Percentiles rank a stretch among this genome's conserved stretches.
Conservation (phyloP, 2,797 vertebrate genomes). For the Enteromius anoplus region DNA sequence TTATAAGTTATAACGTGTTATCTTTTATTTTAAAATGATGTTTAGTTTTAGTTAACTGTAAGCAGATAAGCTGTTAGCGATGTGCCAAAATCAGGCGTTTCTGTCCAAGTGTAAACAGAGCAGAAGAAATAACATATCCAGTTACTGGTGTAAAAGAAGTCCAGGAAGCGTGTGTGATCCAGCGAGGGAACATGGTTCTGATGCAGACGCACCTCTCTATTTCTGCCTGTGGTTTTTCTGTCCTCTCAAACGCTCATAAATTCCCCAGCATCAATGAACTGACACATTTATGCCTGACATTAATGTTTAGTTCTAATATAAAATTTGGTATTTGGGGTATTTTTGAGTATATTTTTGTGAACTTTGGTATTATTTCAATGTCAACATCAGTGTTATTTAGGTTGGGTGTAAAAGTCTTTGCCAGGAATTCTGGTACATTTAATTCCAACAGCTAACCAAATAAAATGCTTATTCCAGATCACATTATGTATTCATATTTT, state of each 20-base stretch:
- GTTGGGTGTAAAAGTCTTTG: slow-evolving; percentile 44
- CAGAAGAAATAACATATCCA: slow-evolving; percentile 45
- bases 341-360: slow-evolving; percentile 56
- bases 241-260: slow-evolving; percentile 55
- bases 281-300: slow-evolving; percentile 61
- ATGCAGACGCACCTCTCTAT: slow-evolving; percentile 34
- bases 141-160: slow-evolving; percentile 40
- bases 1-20: no score
- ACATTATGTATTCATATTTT: slow-evolving; percentile 44
- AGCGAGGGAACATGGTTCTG: slow-evolving; percentile 21
- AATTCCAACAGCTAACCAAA: slow-evolving; percentile 55
- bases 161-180: neutral
- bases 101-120: slow-evolving; percentile 37
- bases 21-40: no score
- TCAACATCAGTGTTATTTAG: slow-evolving; percentile 59
- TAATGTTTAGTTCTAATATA: slow-evolving; percentile 61
- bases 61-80: neutral
- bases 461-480: slow-evolving; percentile 28
- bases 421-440: slow-evolving; percentile 55
- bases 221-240: slow-evolving; percentile 49
- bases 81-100: neutral
- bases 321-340: slow-evolving; percentile 51
- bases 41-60: neutral
- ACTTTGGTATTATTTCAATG: slow-evolving; percentile 58
- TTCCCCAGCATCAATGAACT: slow-evolving; percentile 56